Evolutionary conservation across 2,113 vertebrate species (phyloP).

Genomic region (Gila orcuttii): DNA sequence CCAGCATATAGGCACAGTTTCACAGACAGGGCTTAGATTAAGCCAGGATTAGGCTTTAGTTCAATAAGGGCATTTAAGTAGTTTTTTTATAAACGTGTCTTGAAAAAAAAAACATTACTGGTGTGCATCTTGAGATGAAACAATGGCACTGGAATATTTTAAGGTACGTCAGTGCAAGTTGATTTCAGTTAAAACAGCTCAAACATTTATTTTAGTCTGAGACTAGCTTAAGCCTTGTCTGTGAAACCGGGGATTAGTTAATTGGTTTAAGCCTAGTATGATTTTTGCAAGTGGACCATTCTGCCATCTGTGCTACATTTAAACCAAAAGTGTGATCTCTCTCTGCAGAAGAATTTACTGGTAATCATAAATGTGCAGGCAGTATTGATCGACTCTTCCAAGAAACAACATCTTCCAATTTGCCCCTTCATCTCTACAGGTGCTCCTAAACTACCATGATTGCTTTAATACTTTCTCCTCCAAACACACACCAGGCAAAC

Average conservation of each 20-base stretch:
- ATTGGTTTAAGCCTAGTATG: not conserved
- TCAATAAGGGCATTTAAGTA: too few species aligned
- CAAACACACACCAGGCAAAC: conserved; percentile 4
- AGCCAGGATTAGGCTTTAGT: too few species aligned
- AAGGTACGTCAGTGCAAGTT: too few species aligned
- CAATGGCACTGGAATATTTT: too few species aligned
- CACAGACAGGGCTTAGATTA: too few species aligned
- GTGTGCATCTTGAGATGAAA: too few species aligned
- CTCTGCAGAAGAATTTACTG: not conserved
- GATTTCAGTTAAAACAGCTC: too few species aligned
- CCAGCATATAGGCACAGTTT: not conserved
- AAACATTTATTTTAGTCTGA: too few species aligned
- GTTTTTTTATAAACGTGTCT: too few species aligned
- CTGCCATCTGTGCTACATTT: not conserved
- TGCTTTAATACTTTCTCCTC: conserved; percentile 13
- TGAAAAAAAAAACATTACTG: too few species aligned
- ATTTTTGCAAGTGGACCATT: not conserved
- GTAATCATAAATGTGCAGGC: not conserved
- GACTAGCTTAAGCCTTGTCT: too few species aligned
- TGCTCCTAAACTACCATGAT: not conserved
- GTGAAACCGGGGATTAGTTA: too few species aligned
- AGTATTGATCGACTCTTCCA: not conserved
- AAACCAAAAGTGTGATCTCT: not conserved
- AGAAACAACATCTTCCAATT: not conserved
- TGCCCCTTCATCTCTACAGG: conserved; percentile 1